phyloP scores from a whole-genome alignment of 2,888 invertebrate species.

The Lithosia quadra region DNA sequence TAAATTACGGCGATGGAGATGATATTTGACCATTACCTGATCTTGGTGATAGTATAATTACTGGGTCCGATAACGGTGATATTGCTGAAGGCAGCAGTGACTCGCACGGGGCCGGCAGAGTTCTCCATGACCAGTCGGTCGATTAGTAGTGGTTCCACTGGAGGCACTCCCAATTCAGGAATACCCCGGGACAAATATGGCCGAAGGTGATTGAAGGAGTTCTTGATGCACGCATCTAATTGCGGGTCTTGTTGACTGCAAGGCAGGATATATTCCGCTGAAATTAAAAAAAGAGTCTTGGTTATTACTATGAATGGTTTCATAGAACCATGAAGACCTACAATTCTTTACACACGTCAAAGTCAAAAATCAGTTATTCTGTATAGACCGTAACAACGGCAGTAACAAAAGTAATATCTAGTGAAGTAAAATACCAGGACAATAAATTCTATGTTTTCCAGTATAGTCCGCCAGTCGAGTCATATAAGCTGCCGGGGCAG shows the following conservation, averaged over 20 bases:
- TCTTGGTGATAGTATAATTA: constrained; percentile 90
- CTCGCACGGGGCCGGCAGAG: constrained; percentile 91
- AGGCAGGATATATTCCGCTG: constrained; percentile 91
- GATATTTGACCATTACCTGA: constrained; percentile 78
- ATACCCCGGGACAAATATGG: constrained; percentile 91
- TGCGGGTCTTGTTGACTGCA: constrained; percentile 90
- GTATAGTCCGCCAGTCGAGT: too few relatives aligned
- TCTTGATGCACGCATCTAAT: constrained; percentile 89
- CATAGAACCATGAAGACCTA: not conserved
- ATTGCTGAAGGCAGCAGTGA: constrained; percentile 91
- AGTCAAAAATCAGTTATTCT: too few relatives aligned
- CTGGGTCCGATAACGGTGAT: constrained; percentile 92
- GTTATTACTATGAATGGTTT: not conserved
- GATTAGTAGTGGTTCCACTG: constrained; percentile 91
- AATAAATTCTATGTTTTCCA: too few relatives aligned
- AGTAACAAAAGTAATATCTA: too few relatives aligned
- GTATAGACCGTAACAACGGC: too few relatives aligned
- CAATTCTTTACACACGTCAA: too few relatives aligned
- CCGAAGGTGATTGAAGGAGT: constrained; percentile 90
- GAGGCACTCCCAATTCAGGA: constrained; percentile 90
- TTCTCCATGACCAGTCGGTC: constrained; percentile 92
- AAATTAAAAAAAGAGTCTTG: constrained; percentile 54
- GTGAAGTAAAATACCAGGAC: too few relatives aligned
- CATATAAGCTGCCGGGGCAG: too few relatives aligned
- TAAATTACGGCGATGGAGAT: not conserved